These are phyloP conservation scores for Epirrhoe tristata DNA, from an alignment of 2,888 invertebrate species.

Conservation along the genomic window DNA sequence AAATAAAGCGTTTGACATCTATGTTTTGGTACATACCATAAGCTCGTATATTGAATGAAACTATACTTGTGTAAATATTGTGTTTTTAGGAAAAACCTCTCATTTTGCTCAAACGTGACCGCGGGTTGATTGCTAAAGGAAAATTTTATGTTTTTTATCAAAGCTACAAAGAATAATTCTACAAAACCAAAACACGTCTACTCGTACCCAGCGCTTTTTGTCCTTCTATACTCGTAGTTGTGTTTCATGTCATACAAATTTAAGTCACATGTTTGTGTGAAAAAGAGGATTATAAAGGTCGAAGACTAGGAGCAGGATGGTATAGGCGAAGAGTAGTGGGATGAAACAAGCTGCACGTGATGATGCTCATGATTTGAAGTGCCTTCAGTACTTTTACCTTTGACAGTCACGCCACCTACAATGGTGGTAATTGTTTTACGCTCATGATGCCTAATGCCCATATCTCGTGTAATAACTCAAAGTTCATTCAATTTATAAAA, in stretches of 20 bases:
- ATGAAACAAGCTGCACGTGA: too few relatives aligned
- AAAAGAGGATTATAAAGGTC: too few relatives aligned
- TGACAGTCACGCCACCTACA: too few relatives aligned
- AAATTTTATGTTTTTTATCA: conserved; percentile 16
- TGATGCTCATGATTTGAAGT: too few relatives aligned
- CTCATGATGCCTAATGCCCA: too few relatives aligned
- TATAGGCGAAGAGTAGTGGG: too few relatives aligned
- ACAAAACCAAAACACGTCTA: not conserved
- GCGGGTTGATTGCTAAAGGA: conserved; percentile 21
- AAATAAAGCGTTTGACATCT: not conserved
- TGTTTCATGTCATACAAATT: too few relatives aligned
- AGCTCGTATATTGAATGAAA: conserved; percentile 7
- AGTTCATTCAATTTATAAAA: not conserved
- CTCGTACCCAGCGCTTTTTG: not conserved
- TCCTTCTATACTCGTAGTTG: not conserved
- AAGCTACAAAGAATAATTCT: conserved; percentile 3
- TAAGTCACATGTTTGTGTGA: too few relatives aligned
- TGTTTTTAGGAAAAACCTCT: conserved; percentile 28
- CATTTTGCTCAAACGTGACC: conserved; percentile 28
- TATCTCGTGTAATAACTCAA: not conserved
- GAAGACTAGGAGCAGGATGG: too few relatives aligned
- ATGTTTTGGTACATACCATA: conserved; percentile 11
- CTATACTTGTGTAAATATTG: conserved; percentile 21
- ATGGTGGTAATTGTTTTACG: too few relatives aligned
- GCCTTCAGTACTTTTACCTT: too few relatives aligned